phyloP scores from a whole-genome alignment of 1,140 invertebrate genomes.

The Nephila pilipes region DNA sequence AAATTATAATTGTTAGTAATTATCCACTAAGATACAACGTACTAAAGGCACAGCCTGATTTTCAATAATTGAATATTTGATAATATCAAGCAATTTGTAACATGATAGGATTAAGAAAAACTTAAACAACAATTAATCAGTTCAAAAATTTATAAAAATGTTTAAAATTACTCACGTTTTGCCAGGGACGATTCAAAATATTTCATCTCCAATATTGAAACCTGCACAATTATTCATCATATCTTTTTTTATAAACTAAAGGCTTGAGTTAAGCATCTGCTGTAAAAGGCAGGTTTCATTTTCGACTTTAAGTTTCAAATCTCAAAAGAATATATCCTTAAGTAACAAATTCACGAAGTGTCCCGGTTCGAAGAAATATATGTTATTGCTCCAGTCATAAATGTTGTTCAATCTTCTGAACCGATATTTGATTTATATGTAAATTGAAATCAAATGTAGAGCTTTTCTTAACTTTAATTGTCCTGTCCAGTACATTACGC shows the following conservation, averaged over 20 bases:
- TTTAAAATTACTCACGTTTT: slow-evolving; percentile 35
- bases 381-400: not conserved
- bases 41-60: too few species aligned
- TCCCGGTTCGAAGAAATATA: not conserved
- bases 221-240: not conserved
- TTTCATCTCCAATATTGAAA: slow-evolving; percentile 32
- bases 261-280: not conserved
- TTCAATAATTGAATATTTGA: too few species aligned
- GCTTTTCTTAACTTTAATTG: too few species aligned
- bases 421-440: too few species aligned
- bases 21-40: too few species aligned
- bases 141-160: not conserved
- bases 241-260: not conserved
- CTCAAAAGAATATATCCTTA: not conserved
- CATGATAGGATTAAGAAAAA: too few species aligned
- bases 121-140: too few species aligned
- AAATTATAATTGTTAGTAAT: too few species aligned
- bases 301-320: not conserved
- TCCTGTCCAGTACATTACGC: too few species aligned
- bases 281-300: not conserved
- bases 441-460: too few species aligned
- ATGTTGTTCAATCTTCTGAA: not conserved
- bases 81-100: too few species aligned
- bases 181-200: slow-evolving; percentile 47
- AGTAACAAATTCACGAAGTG: not conserved